phyloP scores from a whole-genome alignment of 2,888 invertebrate genomes.

The Archaeoteleia sp. region DNA sequence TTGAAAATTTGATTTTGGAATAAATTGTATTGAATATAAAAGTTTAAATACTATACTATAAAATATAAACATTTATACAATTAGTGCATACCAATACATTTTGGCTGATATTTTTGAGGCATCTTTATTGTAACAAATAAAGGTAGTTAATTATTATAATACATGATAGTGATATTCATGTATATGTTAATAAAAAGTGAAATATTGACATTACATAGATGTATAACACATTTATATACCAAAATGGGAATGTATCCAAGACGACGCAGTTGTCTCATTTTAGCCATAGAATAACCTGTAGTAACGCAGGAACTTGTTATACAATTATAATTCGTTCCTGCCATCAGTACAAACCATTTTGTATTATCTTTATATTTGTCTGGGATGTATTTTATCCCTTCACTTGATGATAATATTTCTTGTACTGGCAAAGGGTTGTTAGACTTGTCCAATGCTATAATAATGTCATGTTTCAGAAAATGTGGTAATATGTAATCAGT shows the following conservation, averaged over 20 bases:
- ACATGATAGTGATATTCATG: background rate
- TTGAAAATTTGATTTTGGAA: too few species aligned
- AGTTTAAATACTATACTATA: too few species aligned
- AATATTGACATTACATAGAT: too few species aligned
- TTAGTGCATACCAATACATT: too few species aligned
- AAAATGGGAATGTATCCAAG: conserved; percentile 74
- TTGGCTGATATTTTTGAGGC: too few species aligned
- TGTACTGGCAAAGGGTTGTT: conserved; percentile 67
- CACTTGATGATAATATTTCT: conserved; percentile 44
- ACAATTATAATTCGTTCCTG: conserved; percentile 68
- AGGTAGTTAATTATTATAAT: background rate
- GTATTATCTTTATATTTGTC: conserved; percentile 35
- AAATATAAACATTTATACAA: too few species aligned
- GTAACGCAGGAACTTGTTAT: conserved; percentile 28
- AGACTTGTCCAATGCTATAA: conserved; percentile 78
- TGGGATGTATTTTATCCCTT: conserved; percentile 60
- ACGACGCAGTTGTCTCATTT: conserved; percentile 79
- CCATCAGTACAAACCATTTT: conserved; percentile 78
- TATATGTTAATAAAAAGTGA: background rate
- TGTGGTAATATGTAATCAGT: conserved; percentile 82
- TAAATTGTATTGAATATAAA: too few species aligned
- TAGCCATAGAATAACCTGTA: conserved; percentile 78
- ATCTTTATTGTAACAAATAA: too few species aligned
- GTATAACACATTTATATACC: conserved; percentile 60
- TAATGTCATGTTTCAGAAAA: conserved; percentile 80